Percentiles rank a stretch among this genome's conserved stretches.
Evolutionary conservation across 1,140 invertebrate species (phyloP).

Genomic region (Sarcophaga bullata): DNA sequence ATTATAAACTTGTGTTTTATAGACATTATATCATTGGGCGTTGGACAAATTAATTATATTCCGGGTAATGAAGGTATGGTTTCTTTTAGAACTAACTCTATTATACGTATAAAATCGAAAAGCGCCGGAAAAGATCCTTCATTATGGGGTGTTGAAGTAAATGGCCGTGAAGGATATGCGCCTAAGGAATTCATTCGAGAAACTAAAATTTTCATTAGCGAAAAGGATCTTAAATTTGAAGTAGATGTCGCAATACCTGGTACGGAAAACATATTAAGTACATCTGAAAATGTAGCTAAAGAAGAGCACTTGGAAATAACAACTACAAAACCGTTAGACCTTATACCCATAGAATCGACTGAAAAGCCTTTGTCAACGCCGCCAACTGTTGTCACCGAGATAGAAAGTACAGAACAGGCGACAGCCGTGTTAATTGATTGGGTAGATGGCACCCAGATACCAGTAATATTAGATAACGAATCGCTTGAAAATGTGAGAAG

Average conservation of each 20-base stretch:
- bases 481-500: not conserved
- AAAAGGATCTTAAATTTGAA: conserved; percentile 48
- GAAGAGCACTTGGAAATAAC: conserved; percentile 48
- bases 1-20: conserved; percentile 51
- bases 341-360: conserved; percentile 16
- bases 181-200: conserved; percentile 68
- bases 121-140: conserved; percentile 73
- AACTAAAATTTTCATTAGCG: conserved; percentile 47
- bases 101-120: conserved; percentile 77
- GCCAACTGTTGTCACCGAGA: not conserved
- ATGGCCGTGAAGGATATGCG: conserved; percentile 77
- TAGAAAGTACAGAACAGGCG: conserved; percentile 40
- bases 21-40: conserved; percentile 76
- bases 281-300: not conserved
- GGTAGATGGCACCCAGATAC: conserved; percentile 57
- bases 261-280: not conserved
- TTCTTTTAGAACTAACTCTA: conserved; percentile 72
- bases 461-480: conserved; percentile 45
- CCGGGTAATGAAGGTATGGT: conserved; percentile 71
- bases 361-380: conserved; percentile 45
- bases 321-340: conserved; percentile 53
- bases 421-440: conserved; percentile 48
- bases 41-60: conserved; percentile 70
- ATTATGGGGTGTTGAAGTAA: conserved; percentile 79
- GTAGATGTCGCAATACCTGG: conserved; percentile 48